These are phyloP conservation scores for Eumaeus atala DNA, from an alignment of 1,140 invertebrate species.

Conservation along the genomic window DNA sequence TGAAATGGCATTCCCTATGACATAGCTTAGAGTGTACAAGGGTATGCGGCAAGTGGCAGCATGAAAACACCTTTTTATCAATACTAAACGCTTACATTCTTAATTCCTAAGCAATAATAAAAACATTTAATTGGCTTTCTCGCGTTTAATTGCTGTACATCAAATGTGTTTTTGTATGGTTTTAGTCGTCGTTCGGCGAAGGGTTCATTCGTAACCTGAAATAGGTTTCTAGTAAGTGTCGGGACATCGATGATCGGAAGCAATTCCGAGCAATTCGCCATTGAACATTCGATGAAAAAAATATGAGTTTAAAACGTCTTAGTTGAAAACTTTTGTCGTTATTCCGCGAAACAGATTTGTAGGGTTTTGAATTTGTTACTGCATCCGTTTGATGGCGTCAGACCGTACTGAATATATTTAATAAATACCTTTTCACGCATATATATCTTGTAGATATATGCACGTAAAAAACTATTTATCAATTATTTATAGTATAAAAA, in stretches of 20 bases:
- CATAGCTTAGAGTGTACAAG: not conserved
- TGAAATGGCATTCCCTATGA: not conserved
- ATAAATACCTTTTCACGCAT: too few relatives aligned
- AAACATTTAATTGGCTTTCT: constrained; percentile 4
- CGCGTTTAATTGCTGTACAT: not conserved
- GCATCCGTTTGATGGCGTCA: too few relatives aligned
- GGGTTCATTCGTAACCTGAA: not conserved
- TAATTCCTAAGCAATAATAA: too few relatives aligned
- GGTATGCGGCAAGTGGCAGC: not conserved
- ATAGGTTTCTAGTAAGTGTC: not conserved
- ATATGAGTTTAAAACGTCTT: not conserved
- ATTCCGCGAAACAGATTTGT: too few relatives aligned
- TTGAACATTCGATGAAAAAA: not conserved
- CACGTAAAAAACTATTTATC: too few relatives aligned
- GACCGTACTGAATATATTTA: too few relatives aligned
- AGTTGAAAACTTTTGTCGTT: not conserved
- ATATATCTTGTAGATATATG: too few relatives aligned
- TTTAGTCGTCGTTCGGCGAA: not conserved
- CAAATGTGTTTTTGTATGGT: not conserved
- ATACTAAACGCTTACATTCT: not conserved
- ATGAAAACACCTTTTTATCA: constrained; percentile 4
- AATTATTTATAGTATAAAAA: too few relatives aligned
- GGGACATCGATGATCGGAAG: not conserved
- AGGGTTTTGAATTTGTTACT: too few relatives aligned
- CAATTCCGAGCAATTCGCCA: not conserved